phyloP scores from a whole-genome alignment of 2,113 vertebrate species.

The Aphelocoma coerulescens region DNA sequence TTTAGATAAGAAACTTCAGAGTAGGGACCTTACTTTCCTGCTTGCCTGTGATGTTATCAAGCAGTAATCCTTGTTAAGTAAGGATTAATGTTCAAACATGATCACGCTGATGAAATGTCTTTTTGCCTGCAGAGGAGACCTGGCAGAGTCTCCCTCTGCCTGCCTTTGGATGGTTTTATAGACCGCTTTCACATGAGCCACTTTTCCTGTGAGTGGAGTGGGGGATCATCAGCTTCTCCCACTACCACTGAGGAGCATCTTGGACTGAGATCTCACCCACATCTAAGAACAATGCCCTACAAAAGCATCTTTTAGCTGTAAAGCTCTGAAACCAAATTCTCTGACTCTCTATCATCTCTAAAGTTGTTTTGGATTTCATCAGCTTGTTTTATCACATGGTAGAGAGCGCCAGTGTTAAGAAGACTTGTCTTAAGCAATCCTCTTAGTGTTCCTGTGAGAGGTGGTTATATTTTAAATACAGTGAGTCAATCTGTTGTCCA shows the following conservation, averaged over 20 bases:
- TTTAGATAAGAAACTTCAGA: constrained; percentile 26
- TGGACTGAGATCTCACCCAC: not conserved
- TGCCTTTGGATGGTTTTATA: not conserved
- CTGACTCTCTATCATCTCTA: not conserved
- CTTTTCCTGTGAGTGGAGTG: not conserved
- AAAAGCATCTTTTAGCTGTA: not conserved
- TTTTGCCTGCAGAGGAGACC: not conserved
- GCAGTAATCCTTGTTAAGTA: constrained; percentile 19
- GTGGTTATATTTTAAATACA: not conserved
- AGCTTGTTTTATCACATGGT: not conserved
- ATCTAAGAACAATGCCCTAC: not conserved
- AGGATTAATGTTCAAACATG: constrained; percentile 49
- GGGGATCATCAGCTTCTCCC: not conserved
- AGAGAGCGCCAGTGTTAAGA: not conserved
- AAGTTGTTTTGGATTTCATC: not conserved
- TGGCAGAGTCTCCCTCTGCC: constrained; percentile 4
- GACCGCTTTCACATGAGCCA: not conserved
- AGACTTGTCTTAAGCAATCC: constrained; percentile 31
- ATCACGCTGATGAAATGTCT: constrained; percentile 25
- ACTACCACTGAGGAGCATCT: not conserved
- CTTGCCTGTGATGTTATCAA: constrained; percentile 47
- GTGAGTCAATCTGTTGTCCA: not conserved
- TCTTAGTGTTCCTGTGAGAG: not conserved
- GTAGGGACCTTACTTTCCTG: not conserved
- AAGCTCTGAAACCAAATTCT: not conserved